Evolutionary conservation across 1,140 invertebrate species (phyloP).

Genomic region (Heliconius congener): DNA sequence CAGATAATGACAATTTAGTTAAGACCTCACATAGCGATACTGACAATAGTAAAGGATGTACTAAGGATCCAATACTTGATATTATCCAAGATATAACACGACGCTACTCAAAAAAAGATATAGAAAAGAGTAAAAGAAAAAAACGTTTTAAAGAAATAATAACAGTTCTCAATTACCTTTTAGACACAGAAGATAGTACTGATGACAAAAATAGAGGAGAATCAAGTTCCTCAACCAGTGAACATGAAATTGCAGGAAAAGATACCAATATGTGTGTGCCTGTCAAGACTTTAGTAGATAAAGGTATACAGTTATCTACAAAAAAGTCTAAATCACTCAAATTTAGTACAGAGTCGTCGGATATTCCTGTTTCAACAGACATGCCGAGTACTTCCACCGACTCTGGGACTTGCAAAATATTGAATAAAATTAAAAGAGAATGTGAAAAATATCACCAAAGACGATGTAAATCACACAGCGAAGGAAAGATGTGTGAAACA

Average conservation of each 20-base stretch:
- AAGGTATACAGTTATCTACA: conserved; percentile 54
- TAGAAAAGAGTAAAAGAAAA: conserved; percentile 60
- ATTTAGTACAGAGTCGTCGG: conserved; percentile 55
- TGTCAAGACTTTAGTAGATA: conserved; percentile 52
- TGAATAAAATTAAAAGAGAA: conserved; percentile 71
- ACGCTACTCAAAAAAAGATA: conserved; percentile 65
- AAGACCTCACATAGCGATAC: conserved; percentile 35
- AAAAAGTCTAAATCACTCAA: conserved; percentile 48
- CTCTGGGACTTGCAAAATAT: conserved; percentile 62
- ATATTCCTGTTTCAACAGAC: conserved; percentile 57
- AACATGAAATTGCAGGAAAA: conserved; percentile 28
- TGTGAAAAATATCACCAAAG: conserved; percentile 71
- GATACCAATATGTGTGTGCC: conserved; percentile 21
- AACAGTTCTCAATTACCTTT: conserved; percentile 63
- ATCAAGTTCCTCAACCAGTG: conserved; percentile 33
- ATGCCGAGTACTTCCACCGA: conserved; percentile 61
- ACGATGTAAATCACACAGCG: conserved; percentile 53
- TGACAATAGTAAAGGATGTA: conserved; percentile 33
- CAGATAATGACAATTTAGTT: conserved; percentile 18
- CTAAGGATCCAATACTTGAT: conserved; percentile 58
- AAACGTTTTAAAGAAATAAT: conserved; percentile 74
- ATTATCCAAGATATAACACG: conserved; percentile 69
- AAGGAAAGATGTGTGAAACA: conserved; percentile 50
- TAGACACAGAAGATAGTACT: conserved; percentile 68
- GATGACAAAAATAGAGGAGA: conserved; percentile 50